phyloP scores from a whole-genome alignment of 2,888 invertebrate species.

The Drosophila trichaetosa region DNA sequence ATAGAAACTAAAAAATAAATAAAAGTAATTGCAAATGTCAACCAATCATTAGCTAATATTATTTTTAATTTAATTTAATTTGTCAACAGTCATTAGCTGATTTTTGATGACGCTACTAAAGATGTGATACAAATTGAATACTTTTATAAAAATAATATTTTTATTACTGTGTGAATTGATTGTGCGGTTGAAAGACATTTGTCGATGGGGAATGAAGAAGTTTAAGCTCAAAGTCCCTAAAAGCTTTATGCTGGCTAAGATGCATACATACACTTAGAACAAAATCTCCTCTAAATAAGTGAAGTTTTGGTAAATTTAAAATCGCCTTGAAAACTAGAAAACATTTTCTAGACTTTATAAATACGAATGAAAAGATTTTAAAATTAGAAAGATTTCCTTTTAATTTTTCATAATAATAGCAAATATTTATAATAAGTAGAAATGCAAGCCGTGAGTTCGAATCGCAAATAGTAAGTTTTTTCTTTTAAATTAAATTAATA shows the following conservation, averaged over 20 bases:
- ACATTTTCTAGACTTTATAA: background rate
- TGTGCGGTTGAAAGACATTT: background rate
- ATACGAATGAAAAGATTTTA: background rate
- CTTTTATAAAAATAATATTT: background rate
- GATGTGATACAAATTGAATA: background rate
- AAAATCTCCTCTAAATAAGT: background rate
- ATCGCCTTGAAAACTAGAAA: background rate
- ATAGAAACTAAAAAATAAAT: too few relatives aligned
- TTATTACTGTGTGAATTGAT: background rate
- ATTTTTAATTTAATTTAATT: too few relatives aligned
- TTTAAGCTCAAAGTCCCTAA: constrained; percentile 7
- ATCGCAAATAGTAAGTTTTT: background rate
- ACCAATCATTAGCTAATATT: background rate
- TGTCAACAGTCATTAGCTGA: background rate
- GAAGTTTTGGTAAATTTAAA: background rate
- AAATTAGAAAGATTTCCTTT: background rate
- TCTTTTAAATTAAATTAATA: background rate
- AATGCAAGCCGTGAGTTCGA: background rate
- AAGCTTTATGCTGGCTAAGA: background rate
- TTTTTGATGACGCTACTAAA: background rate
- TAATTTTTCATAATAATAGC: background rate
- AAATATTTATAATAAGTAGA: background rate
- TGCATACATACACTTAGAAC: background rate
- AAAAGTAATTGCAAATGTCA: background rate
- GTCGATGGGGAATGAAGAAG: constrained; percentile 11